Percentiles rank a stretch among this genome's conserved stretches.
Conservation (phyloP, 2,113 vertebrate genomes). For the Isichthys henryi region DNA sequence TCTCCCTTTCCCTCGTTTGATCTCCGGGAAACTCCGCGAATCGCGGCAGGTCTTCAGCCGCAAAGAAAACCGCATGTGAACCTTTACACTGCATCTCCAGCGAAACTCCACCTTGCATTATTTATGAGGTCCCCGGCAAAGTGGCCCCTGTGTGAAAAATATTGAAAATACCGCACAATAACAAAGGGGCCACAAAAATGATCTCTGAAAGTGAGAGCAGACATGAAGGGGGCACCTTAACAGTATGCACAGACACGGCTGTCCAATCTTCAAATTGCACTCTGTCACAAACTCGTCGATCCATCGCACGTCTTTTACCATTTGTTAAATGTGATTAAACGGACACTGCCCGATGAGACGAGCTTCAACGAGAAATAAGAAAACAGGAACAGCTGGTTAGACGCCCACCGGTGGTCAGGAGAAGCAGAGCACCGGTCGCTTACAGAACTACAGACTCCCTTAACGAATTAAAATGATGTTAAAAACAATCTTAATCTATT, state of each 20-base stretch:
- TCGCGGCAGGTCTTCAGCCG: not conserved
- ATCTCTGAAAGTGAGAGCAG: conserved; percentile 1
- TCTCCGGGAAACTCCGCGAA: not conserved
- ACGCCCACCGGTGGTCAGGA: not conserved
- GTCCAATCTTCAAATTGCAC: conserved; percentile 10
- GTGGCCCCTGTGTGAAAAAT: not conserved
- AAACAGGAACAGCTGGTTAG: not conserved
- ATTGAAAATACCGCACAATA: not conserved
- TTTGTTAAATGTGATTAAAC: conserved; percentile 15
- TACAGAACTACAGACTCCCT: not conserved
- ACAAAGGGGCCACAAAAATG: conserved; percentile 3
- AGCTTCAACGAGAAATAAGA: not conserved
- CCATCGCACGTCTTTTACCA: not conserved
- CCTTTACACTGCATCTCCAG: not conserved
- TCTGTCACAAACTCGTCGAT: conserved; percentile 6
- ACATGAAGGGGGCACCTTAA: not conserved
- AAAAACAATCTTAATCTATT: not conserved
- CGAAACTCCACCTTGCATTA: conserved; percentile 3
- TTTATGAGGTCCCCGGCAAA: conserved; percentile 9
- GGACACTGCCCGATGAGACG: not conserved
- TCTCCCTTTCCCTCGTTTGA: not conserved
- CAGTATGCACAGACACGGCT: not conserved
- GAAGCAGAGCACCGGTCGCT: not conserved
- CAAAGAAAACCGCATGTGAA: conserved; percentile 2
- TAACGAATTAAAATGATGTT: not conserved